Percentiles rank a stretch among this genome's conserved stretches.
Evolutionary conservation across 2,888 invertebrate species (phyloP).

Genomic region (Ditula angustiorana): DNA sequence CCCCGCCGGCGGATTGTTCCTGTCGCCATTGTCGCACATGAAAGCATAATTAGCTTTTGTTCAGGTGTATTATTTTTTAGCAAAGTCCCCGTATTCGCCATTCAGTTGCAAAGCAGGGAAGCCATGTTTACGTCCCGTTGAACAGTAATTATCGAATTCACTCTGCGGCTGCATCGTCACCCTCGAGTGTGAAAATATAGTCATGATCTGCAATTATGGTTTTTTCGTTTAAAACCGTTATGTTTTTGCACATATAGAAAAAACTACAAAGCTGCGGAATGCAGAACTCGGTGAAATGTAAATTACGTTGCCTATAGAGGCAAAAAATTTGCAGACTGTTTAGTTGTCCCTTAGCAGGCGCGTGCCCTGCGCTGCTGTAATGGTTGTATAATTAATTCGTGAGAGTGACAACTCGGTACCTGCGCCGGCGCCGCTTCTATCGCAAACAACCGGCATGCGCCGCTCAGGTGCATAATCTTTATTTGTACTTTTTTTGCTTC

Average conservation of each 20-base stretch:
- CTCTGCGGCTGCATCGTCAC: constrained; percentile 60
- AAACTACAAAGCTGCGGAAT: constrained; percentile 38
- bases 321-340: constrained; percentile 56
- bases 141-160: constrained; percentile 70
- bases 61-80: constrained; percentile 72
- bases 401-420: constrained; percentile 67
- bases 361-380: constrained; percentile 60
- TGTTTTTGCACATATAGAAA: constrained; percentile 7
- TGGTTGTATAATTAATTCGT: constrained; percentile 75
- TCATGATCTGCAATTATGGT: constrained; percentile 72
- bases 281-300: constrained; percentile 53
- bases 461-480: constrained; percentile 82
- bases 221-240: constrained; percentile 46
- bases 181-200: constrained; percentile 55
- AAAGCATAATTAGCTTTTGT: constrained; percentile 81
- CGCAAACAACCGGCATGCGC: constrained; percentile 67
- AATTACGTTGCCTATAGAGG: constrained; percentile 49
- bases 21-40: constrained; percentile 65
- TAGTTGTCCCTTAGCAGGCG: constrained; percentile 57
- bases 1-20: constrained; percentile 65
- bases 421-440: constrained; percentile 58
- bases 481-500: constrained; percentile 76
- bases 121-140: constrained; percentile 72
- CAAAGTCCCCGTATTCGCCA: constrained; percentile 58
- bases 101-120: constrained; percentile 73